Percentiles rank a stretch among this genome's conserved stretches.
Conservation (phyloP, 2,888 invertebrate species). For the Machimus atricapillus region DNA sequence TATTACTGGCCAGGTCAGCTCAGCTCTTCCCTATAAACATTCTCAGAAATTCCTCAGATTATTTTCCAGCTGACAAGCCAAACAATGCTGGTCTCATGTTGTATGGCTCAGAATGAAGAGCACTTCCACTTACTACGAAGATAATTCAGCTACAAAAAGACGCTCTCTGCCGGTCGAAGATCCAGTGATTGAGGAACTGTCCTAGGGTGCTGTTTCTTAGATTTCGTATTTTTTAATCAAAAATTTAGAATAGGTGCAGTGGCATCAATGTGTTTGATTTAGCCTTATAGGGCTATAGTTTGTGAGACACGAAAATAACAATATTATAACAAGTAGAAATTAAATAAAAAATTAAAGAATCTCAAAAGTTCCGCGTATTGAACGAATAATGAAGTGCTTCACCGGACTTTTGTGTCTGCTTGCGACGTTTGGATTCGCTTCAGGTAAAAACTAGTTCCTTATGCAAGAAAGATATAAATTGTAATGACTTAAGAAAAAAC, state of each 20-base stretch:
- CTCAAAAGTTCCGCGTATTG: not conserved
- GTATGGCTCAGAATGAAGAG: not conserved
- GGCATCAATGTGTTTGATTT: not conserved
- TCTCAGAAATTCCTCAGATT: not conserved
- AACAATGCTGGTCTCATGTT: not conserved
- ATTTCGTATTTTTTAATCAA: not conserved
- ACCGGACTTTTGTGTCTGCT: not conserved
- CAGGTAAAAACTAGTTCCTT: not conserved
- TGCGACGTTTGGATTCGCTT: not conserved
- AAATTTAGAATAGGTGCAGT: not conserved
- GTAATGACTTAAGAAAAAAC: not conserved
- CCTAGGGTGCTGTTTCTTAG: not conserved
- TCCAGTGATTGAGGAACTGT: not conserved
- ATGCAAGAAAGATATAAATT: not conserved
- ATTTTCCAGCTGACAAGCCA: conserved; percentile 5
- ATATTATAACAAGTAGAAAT: not conserved
- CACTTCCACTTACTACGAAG: not conserved
- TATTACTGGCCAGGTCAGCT: conserved; percentile 4
- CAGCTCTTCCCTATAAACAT: conserved; percentile 3
- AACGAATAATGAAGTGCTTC: not conserved
- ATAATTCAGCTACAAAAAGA: not conserved
- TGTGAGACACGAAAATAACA: not conserved
- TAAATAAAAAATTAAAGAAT: not conserved
- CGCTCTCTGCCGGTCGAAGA: not conserved
- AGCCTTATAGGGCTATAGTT: not conserved